phyloP scores from a whole-genome alignment of 2,797 vertebrate genomes.

The Gymnoscopelus braueri region DNA sequence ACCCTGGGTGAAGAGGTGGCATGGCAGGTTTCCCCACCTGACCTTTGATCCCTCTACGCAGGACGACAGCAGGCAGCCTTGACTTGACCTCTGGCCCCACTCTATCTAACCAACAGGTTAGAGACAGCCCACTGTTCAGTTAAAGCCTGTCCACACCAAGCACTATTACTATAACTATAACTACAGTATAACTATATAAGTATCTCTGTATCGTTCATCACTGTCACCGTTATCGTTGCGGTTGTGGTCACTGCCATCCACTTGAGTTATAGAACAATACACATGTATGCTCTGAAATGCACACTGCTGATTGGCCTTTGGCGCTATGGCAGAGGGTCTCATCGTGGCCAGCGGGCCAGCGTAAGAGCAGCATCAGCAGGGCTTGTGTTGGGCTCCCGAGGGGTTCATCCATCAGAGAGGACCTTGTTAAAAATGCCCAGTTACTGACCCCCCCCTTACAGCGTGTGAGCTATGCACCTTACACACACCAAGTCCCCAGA shows the following conservation, averaged over 20 bases:
- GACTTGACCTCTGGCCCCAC: constrained; percentile 9
- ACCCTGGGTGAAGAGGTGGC: constrained; percentile 28
- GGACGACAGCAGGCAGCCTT: constrained; percentile 15
- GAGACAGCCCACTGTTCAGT: too few species aligned
- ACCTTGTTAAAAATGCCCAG: constrained; percentile 27
- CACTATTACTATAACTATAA: too few species aligned
- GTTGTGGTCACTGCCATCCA: too few species aligned
- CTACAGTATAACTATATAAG: too few species aligned
- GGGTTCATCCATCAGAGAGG: constrained; percentile 53
- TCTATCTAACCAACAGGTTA: too few species aligned
- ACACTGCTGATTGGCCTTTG: constrained; percentile 23
- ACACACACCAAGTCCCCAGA: constrained; percentile 36
- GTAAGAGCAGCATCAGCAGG: constrained; percentile 5
- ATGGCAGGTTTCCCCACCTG: neutral
- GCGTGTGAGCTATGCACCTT: constrained; percentile 37
- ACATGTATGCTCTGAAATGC: constrained; percentile 9
- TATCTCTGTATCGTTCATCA: too few species aligned
- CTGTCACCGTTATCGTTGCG: too few species aligned
- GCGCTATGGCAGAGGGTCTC: constrained; percentile 41
- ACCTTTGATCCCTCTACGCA: constrained; percentile 27
- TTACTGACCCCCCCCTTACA: constrained; percentile 45
- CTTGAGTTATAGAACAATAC: neutral
- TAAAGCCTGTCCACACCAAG: too few species aligned
- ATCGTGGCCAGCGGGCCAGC: constrained; percentile 33
- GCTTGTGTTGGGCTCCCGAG: constrained; percentile 25